Evolutionary conservation across 2,888 invertebrate species (phyloP).

Genomic region (Exephanes ischioxanthus): DNA sequence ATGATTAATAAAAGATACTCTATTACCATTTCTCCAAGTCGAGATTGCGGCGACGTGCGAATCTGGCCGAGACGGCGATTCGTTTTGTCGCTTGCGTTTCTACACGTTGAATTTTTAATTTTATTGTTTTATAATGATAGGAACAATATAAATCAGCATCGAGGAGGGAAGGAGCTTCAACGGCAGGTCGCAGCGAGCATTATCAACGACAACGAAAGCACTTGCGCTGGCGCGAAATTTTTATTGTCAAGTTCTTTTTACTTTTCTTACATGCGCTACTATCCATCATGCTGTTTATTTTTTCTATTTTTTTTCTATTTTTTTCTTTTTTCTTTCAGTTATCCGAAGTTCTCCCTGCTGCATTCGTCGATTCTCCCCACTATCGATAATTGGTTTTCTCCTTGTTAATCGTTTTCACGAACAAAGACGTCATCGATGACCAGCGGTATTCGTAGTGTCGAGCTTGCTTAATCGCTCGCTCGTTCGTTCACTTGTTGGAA

Average conservation of each 20-base stretch:
- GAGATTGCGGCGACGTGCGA: neutral
- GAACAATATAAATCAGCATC: slow-evolving; percentile 8
- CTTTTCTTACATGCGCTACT: slow-evolving; percentile 27
- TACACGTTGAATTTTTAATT: slow-evolving; percentile 17
- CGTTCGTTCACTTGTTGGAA: slow-evolving; percentile 50
- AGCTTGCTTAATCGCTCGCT: slow-evolving; percentile 8
- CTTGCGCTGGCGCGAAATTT: slow-evolving; percentile 78
- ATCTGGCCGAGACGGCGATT: neutral
- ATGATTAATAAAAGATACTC: slow-evolving; percentile 1
- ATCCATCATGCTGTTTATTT: slow-evolving; percentile 37
- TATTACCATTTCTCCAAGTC: neutral
- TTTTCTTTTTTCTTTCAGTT: slow-evolving; percentile 4
- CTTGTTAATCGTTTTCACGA: slow-evolving; percentile 49
- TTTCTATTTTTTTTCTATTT: slow-evolving; percentile 25
- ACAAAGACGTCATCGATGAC: neutral
- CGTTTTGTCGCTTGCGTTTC: slow-evolving; percentile 4
- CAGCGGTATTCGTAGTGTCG: slow-evolving; percentile 18
- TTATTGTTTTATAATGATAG: slow-evolving; percentile 21
- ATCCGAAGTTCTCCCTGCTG: neutral
- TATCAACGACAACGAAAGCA: slow-evolving; percentile 52
- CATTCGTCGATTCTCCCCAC: slow-evolving; percentile 4
- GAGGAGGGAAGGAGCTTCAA: slow-evolving; percentile 38
- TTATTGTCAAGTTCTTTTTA: slow-evolving; percentile 71
- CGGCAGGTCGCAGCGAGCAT: slow-evolving; percentile 21
- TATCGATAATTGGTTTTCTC: neutral